Evolutionary conservation across 1,140 invertebrate species (phyloP), one percentile per base, ranked within the genome.

Genomic region (Oryctes rhinoceros): DNA sequence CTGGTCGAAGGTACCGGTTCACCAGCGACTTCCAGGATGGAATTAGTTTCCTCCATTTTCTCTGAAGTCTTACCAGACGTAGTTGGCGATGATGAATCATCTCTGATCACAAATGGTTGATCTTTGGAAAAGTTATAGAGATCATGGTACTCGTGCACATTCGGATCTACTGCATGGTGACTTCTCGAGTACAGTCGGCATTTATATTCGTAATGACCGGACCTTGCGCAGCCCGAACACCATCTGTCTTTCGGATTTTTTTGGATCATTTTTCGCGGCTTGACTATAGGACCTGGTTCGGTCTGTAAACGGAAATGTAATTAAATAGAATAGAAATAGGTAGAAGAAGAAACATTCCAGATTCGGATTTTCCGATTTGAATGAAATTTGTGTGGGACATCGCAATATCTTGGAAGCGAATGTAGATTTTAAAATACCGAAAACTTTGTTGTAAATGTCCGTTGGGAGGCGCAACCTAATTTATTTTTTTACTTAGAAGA

Each of bases 201-300:
- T 3, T 88, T 87, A 82, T 91, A 90, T 4, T 91, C 89, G 3
- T 91, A 86, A 83, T 94, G 93, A 0, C 92, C 92, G n/a, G 88
- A 87, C 18, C 87, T 88, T 1, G 90, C 88, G 81, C 93, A 94
- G 75, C 92, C 90, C 80, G 92, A 92, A 85, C 93, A 94, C 83
- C 88, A 89, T 20, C 75, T 7, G 15, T 78, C 20, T 78, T 62
- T 13, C 13, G 7, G 6, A 37, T 15, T 49, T 59, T 59, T 62
- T 6, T 48, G 13, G 3, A n/a, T 24, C 5, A 0, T n/a, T n/a
- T 62, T 39, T 20, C n/a, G 5, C 4, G 48, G 48, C 62, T 62
- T 78, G 6, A 62, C 30, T 15, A 78, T 62, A 0, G 49, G 49
- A 7, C 77, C 77, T n/a, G 77, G 48, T 78, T 78, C 48, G 11